These are phyloP conservation scores for Camponotus vicinus DNA, from an alignment of 1,140 invertebrate species.

Conservation along the genomic window DNA sequence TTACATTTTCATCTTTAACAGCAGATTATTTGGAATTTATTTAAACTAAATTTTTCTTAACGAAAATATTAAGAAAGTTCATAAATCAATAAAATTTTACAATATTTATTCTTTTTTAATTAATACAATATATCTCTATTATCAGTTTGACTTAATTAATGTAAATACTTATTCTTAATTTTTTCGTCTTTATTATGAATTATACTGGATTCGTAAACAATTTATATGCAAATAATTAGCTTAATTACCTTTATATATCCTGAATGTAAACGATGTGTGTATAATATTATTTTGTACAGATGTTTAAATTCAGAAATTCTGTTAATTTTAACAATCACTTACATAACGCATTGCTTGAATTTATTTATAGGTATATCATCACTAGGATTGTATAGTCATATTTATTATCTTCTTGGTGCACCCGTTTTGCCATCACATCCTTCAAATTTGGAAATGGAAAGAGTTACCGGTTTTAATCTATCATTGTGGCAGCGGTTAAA, in stretches of 20 bases:
- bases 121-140: background rate
- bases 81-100: background rate
- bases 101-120: no score
- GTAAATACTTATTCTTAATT: background rate
- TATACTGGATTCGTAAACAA: background rate
- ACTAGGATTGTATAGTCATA: background rate
- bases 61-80: background rate
- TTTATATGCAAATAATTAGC: background rate
- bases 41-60: background rate
- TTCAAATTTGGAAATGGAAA: conserved; percentile 68
- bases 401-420: conserved; percentile 60
- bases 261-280: background rate
- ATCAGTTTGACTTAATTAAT: background rate
- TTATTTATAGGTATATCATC: conserved; percentile 67
- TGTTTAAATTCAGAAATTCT: background rate
- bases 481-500: conserved; percentile 62
- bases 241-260: background rate
- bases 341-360: background rate
- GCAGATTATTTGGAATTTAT: no score
- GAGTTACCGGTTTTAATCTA: conserved; percentile 12
- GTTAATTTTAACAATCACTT: background rate
- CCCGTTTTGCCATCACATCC: conserved; percentile 70
- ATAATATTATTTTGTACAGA: background rate
- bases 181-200: background rate
- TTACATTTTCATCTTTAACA: no score